Evolutionary conservation across 2,888 invertebrate genomes (phyloP), one percentile per base, ranked within the genome.

Genomic region (Coenonympha glycerion): DNA sequence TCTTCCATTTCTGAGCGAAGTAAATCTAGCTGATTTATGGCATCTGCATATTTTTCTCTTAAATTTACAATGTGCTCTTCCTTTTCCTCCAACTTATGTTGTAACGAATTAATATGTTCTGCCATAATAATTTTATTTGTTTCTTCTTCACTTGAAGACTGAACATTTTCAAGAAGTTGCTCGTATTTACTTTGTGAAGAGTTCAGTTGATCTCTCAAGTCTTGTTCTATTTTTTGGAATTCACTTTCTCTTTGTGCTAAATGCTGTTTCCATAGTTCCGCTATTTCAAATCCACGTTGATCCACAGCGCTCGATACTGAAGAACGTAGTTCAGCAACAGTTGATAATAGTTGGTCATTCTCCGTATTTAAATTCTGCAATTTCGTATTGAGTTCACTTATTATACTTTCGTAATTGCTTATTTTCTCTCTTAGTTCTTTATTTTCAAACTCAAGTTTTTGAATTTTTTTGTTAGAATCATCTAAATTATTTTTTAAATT

Each of bases 191-290:
- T 74, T 64, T 89, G 89, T 36, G 87, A 71, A 57, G 82, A 79
- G 58, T 65, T 76, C 22, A 91, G 72, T 72, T 91, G 89, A 34
- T 71, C 72, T 61, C 85, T 75, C 6, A 91, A 72, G 42, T 84
- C 83, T 46, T 76, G 71, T 72, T 90, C 90, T 3, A 71, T 66
- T 57, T 83, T 79, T 53, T 85, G 79, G 64, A 91, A 91, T 61
- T 91, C 92, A 6, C 74, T 79, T 79, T 92, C 92, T 33, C 90
- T 87, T 60, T 88, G 86, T n/a, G 89, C 83, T 50, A 92, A 69
- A 72, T 92, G 92, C 57, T 90, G 85, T 64, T 92, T 91, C 92
- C 92, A 92, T 64, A 91, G 84, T 73, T 90, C 90, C 6, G 92
- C 92, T 51, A 92, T 89, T 78, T 92, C 91, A 61, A 86, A 86